phyloP scores from a whole-genome alignment of 1,140 invertebrate genomes.

The Limonius californicus region DNA sequence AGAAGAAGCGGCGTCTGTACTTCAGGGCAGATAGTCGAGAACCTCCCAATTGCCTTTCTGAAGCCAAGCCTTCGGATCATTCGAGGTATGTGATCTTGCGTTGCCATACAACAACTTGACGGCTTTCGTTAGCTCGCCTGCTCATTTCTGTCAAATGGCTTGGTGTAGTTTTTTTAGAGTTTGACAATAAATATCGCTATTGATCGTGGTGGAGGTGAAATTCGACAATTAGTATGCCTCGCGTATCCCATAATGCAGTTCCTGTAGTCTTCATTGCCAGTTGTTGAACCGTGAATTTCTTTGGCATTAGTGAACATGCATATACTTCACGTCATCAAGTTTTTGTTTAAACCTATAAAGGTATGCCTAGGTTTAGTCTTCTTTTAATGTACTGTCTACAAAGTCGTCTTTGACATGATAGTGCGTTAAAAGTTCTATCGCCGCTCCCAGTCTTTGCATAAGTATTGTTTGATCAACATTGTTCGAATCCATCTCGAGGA shows the following conservation, averaged over 20 bases:
- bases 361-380: background rate
- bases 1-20: background rate
- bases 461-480: background rate
- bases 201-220: background rate
- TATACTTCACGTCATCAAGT: background rate
- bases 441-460: background rate
- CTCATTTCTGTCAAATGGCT: background rate
- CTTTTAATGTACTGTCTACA: background rate
- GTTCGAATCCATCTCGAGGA: background rate
- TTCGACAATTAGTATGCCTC: background rate
- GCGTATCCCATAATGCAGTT: background rate
- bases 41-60: background rate
- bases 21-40: background rate
- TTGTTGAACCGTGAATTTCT: background rate
- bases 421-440: background rate
- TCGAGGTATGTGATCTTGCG: background rate
- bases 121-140: background rate
- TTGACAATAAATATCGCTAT: no score
- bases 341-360: background rate
- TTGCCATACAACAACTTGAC: background rate
- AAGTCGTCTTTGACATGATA: background rate
- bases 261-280: background rate
- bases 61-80: background rate
- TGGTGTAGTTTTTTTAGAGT: background rate
- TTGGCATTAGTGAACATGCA: no score